phyloP scores from a whole-genome alignment of 2,113 vertebrate species.

The Dunckerocampus dactyliophorus region DNA sequence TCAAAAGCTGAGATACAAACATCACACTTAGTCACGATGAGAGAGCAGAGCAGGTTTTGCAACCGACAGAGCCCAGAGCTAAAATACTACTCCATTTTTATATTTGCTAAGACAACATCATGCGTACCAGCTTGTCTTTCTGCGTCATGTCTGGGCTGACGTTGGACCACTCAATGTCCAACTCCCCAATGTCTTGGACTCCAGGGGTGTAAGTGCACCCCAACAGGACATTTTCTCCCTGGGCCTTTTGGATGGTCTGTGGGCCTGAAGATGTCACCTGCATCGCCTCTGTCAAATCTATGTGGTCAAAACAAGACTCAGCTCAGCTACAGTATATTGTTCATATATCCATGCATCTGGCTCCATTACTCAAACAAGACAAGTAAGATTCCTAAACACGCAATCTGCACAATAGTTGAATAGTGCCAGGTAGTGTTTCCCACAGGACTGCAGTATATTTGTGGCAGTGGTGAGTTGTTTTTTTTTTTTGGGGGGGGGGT shows the following conservation, averaged over 20 bases:
- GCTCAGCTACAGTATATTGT: not conserved
- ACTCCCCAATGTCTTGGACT: conserved; percentile 74
- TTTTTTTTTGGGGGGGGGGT: no score
- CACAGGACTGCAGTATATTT: no score
- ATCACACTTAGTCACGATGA: conserved; percentile 20
- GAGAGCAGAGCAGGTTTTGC: conserved; percentile 35
- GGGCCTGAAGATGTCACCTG: conserved; percentile 65
- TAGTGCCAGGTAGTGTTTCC: no score
- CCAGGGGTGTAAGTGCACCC: conserved; percentile 78
- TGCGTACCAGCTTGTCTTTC: conserved; percentile 73
- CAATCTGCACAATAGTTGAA: no score
- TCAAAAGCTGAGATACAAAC: conserved; percentile 73
- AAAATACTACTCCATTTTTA: not conserved
- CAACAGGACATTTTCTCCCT: conserved; percentile 72
- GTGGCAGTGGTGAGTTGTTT: no score
- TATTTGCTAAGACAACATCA: not conserved
- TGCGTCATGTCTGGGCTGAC: conserved; percentile 77
- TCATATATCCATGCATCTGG: no score
- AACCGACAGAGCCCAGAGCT: conserved; percentile 1
- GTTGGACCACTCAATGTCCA: conserved; percentile 84
- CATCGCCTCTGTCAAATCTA: conserved; percentile 53
- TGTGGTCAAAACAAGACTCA: conserved; percentile 1
- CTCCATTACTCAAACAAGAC: no score
- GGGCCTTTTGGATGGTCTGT: conserved; percentile 76
- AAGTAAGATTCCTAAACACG: no score